Percentiles rank a stretch among this genome's conserved stretches.
Conservation (phyloP, 2,888 invertebrate species). For the Iphiclides podalirius region DNA sequence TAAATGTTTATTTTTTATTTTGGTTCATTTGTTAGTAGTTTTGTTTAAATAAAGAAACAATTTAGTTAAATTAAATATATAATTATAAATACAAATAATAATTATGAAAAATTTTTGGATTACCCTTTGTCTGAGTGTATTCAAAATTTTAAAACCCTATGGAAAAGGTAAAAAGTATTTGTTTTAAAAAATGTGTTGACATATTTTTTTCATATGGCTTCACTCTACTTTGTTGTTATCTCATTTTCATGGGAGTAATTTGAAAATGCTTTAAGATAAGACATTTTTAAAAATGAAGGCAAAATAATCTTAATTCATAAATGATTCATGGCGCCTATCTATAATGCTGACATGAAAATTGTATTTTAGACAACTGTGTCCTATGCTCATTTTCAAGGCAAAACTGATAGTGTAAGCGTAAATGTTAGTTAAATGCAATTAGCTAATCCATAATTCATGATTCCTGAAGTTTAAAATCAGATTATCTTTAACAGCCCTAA, state of each 20-base stretch:
- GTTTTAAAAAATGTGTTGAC: no score
- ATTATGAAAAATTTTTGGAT: no score
- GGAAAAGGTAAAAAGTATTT: no score
- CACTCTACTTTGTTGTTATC: neutral
- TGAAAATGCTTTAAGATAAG: no score
- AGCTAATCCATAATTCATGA: neutral
- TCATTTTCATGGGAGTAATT: neutral
- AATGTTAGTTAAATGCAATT: neutral
- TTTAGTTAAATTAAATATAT: no score
- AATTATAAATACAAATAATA: no score
- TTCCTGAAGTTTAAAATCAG: neutral
- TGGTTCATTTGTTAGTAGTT: neutral
- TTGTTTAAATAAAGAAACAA: neutral
- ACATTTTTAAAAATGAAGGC: no score
- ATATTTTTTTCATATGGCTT: no score
- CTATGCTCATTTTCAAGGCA: neutral
- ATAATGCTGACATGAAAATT: conserved; percentile 11
- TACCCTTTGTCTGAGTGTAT: no score
- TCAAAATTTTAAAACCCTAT: no score
- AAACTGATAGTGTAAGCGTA: neutral
- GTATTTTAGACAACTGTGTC: conserved; percentile 19
- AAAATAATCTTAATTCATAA: no score
- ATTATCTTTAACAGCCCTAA: neutral
- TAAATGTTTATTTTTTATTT: no score
- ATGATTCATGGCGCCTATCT: neutral